These are phyloP conservation scores for Camponotus pennsylvanicus DNA, from an alignment of 1,140 invertebrate genomes.

Conservation along the genomic window DNA sequence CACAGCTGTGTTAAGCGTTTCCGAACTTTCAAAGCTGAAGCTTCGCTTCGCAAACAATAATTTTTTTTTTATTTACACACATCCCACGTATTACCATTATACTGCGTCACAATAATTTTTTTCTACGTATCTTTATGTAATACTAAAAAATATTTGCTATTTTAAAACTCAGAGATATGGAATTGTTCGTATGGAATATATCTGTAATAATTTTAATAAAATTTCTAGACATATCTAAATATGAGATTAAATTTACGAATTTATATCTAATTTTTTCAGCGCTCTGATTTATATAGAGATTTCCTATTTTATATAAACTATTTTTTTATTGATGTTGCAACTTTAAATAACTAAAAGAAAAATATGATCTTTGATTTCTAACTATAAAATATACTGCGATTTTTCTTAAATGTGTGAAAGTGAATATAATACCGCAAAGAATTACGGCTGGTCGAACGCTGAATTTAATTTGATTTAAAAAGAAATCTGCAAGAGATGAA, in stretches of 20 bases:
- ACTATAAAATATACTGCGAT: slow-evolving; percentile 21
- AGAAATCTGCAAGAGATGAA: slow-evolving; percentile 21
- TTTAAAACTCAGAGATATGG: background rate
- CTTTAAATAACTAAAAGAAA: background rate
- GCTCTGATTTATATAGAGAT: background rate
- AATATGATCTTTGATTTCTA: slow-evolving; percentile 11
- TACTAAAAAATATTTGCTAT: slow-evolving; percentile 20
- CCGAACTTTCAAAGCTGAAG: slow-evolving; percentile 14
- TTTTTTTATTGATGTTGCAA: background rate
- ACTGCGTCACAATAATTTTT: background rate
- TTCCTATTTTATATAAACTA: slow-evolving; percentile 12
- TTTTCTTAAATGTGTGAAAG: slow-evolving; percentile 4
- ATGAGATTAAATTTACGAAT: background rate
- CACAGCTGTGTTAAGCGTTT: slow-evolving; percentile 57
- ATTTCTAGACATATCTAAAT: background rate
- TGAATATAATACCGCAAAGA: slow-evolving; percentile 4
- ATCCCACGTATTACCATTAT: background rate
- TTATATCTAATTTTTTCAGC: background rate
- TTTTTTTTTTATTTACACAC: background rate
- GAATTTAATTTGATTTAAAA: slow-evolving; percentile 52
- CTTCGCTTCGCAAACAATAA: background rate
- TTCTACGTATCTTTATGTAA: background rate
- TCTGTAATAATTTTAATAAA: background rate
- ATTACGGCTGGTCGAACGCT: background rate
- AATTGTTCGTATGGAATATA: background rate